Conservation (phyloP, 2,113 vertebrate genomes). For the Xerus inauris region DNA sequence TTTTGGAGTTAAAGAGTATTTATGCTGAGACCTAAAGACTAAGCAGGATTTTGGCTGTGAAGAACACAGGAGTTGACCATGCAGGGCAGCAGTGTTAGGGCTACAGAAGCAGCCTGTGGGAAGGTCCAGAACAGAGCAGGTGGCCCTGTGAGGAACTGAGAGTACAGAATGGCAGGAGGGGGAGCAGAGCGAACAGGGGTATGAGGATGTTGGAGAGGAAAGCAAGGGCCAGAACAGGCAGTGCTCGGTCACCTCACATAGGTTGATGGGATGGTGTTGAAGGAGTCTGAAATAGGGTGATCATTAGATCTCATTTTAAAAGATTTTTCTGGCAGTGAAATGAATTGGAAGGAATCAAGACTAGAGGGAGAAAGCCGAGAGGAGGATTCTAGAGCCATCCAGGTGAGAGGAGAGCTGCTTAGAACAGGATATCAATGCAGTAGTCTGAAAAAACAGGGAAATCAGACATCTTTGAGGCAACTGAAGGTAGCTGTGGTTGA, state of each 20-base stretch:
- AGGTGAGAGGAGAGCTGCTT: background rate
- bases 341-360: background rate
- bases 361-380: background rate
- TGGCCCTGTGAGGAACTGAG: background rate
- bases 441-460: background rate
- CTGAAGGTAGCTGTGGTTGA: background rate
- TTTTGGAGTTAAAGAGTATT: background rate
- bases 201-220: background rate
- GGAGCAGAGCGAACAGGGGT: rapidly evolving
- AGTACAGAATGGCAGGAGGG: background rate
- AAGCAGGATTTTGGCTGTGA: background rate
- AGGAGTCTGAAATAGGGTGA: background rate
- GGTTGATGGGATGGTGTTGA: no score
- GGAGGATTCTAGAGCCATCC: background rate
- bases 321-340: background rate
- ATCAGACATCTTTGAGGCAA: background rate
- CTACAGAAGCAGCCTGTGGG: background rate
- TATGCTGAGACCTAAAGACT: background rate
- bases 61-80: background rate
- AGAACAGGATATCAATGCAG: background rate
- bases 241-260: background rate
- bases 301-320: background rate
- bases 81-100: no score
- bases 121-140: background rate
- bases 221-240: background rate